A percentile compares a stretch with the other conserved stretches of the same genome.
Evolutionary conservation across 53 echinoderm and acorn worm species (phyloP).

Genomic region (Patiria pectinifera): DNA sequence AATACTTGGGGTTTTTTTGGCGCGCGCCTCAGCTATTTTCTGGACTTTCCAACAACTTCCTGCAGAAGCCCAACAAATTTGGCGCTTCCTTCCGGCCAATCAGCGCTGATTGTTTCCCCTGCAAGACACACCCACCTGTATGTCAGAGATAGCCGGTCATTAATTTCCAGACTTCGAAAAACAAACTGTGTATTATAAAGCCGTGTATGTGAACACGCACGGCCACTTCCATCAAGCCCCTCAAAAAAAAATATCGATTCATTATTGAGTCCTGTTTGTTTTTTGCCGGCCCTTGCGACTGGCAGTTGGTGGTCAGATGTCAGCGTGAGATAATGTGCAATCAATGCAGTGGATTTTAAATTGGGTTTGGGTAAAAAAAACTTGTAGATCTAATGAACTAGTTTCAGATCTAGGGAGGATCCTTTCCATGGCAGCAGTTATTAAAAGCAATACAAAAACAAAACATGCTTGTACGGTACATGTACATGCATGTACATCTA

Average conservation of each 20-base stretch:
- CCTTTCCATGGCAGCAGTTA: neutral
- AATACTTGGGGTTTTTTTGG: no score
- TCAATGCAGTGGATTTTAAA: conserved; percentile 22
- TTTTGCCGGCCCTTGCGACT: neutral
- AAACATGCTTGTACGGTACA: neutral
- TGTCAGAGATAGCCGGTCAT: conserved; percentile 6
- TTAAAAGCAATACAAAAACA: neutral
- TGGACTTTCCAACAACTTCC: conserved; percentile 21
- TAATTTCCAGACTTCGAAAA: neutral
- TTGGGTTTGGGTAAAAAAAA: neutral
- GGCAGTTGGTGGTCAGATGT: conserved; percentile 13
- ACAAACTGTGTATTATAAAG: neutral
- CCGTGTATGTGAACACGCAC: neutral
- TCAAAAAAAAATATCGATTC: conserved; percentile 1
- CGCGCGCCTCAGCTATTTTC: neutral
- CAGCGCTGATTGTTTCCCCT: neutral
- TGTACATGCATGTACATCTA: neutral
- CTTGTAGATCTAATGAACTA: neutral
- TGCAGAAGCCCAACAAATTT: conserved; percentile 9
- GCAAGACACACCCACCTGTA: conserved; percentile 26
- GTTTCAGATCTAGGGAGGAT: neutral
- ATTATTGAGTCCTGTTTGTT: conserved; percentile 15
- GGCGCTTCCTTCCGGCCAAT: conserved; percentile 19
- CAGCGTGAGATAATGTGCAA: conserved; percentile 33
- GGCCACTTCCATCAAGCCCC: neutral